Evolutionary conservation across 1,140 invertebrate genomes (phyloP).

Genomic region (Lepidurus packardi): DNA sequence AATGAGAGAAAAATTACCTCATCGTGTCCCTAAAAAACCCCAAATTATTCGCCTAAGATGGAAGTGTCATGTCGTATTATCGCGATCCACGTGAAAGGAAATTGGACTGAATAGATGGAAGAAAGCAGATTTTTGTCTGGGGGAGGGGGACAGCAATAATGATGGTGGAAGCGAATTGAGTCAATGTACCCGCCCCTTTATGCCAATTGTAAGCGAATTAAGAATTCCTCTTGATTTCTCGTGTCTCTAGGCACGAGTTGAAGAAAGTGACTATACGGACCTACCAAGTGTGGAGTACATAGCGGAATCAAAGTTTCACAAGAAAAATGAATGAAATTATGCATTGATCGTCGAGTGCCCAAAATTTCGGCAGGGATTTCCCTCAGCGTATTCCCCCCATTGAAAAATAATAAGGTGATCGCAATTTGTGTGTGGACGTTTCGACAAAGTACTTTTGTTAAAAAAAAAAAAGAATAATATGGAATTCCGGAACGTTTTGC

Average conservation of each 20-base stretch:
- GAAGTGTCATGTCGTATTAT: constrained; percentile 17
- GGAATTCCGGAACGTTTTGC: neutral
- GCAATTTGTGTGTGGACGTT: neutral
- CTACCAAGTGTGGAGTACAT: neutral
- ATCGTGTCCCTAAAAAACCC: neutral
- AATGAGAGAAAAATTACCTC: constrained; percentile 12
- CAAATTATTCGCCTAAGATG: constrained; percentile 8
- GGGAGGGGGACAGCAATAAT: neutral
- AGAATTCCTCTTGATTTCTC: neutral
- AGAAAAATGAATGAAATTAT: constrained; percentile 20
- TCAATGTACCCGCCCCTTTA: neutral
- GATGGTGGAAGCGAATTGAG: neutral
- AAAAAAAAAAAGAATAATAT: neutral
- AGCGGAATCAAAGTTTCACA: constrained; percentile 21
- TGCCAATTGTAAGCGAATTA: constrained; percentile 6
- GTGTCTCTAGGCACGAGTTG: neutral
- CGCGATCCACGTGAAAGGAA: neutral
- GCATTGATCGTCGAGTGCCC: constrained; percentile 20
- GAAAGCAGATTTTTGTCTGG: neutral
- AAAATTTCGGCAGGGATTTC: neutral
- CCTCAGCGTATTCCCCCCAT: neutral
- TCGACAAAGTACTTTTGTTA: neutral
- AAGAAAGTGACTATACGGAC: neutral
- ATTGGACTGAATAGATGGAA: neutral
- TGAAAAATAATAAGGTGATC: constrained; percentile 9